Base-by-base conservation (phyloP, 2,888 invertebrate genomes). In the Metacarcinus magister region DNA sequence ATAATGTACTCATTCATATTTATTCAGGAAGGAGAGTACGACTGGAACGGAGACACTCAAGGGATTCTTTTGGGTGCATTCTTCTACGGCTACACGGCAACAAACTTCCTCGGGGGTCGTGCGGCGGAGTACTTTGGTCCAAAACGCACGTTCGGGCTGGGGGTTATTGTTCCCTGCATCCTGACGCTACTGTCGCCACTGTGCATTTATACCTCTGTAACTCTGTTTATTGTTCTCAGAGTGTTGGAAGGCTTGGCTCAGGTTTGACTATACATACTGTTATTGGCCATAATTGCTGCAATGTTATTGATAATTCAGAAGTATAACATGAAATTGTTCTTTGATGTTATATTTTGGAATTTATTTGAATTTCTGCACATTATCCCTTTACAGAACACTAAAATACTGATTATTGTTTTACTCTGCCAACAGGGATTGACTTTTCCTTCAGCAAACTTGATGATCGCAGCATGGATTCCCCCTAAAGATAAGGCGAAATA, bases 381-480 rank as follows among this genome's bases (percentile, higher is more conserved):
- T 19, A 60, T 19, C 60, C 19, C 60, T 23, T 60, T 23, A 60
- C 19, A 60, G 2, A 60, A 60, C 19, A 5, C 19, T 60, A 23
- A 19, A 60, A 60, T 60, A 60, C 60, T 60, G 19, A 43, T 39
- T 4, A 2, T 7, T 91, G 44, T 8, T n/a, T 91, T 8, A 16
- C 54, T 54, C 54, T 28, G 75, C 10, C 44, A 97, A 96, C 97
- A 98, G 98, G 99, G 99, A 48, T 99, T 99, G 7, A 99, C 99
- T 8, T 99, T 99, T 97, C 99, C 99, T n/a, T 98, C 99, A 0
- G 99, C 99, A 99, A 99, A 99, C 97, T 98, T 98, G n/a, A 98
- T 99, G 98, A 98, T 99, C 97, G 99, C 99, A 0, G 98, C 98
- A 97, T 99, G 99, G 99, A 99, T 99, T 94, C 99, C 99, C 10